Conservation (phyloP, 2,888 invertebrate genomes). For the Amphipoea oculea region DNA sequence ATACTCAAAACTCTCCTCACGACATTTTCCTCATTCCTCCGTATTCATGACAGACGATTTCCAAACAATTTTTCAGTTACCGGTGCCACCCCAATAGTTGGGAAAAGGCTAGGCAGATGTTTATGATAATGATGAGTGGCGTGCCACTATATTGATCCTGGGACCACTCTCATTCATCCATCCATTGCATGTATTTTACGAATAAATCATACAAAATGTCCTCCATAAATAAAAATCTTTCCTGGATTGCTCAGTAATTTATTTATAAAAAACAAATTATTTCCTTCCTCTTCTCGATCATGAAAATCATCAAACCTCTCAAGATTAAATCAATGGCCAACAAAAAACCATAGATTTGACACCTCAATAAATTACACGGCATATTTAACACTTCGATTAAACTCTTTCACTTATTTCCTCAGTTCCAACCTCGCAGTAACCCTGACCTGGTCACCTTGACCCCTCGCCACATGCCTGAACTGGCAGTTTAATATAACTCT, state of each 20-base stretch:
- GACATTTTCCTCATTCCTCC: not conserved
- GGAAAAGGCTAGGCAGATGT: not conserved
- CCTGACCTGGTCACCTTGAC: constrained; percentile 64
- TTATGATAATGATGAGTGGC: not conserved
- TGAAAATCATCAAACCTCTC: not conserved
- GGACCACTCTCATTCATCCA: no score
- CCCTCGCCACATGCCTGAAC: constrained; percentile 28
- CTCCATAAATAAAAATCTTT: not conserved
- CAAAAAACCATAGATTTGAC: constrained; percentile 37
- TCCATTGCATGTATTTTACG: not conserved
- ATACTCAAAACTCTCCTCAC: not conserved
- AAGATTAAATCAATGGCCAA: constrained; percentile 1
- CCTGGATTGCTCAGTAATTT: not conserved
- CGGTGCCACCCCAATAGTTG: not conserved
- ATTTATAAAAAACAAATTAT: not conserved
- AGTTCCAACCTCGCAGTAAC: constrained; percentile 54
- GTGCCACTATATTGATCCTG: not conserved
- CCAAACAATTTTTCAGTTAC: not conserved
- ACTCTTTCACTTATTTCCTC: constrained; percentile 64
- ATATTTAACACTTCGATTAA: constrained; percentile 41
- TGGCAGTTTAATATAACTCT: constrained; percentile 28
- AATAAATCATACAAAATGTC: not conserved
- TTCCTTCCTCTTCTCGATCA: not conserved
- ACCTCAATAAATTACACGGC: constrained; percentile 56
- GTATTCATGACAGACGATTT: not conserved